Percentiles rank a stretch among this genome's conserved stretches.
Conservation (phyloP, 2,888 invertebrate species). For the Drosophila multiciliata region DNA sequence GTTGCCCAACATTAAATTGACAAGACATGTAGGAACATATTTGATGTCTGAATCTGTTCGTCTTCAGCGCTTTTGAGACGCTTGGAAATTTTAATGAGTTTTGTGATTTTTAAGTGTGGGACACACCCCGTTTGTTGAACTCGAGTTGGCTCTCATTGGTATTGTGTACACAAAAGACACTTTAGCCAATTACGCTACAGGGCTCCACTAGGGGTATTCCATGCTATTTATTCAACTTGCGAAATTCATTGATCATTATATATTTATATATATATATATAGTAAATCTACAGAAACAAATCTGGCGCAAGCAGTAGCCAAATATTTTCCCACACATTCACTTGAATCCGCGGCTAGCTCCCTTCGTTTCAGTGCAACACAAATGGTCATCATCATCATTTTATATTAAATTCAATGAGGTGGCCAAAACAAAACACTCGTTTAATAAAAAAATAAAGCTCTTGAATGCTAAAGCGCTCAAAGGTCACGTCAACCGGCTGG, state of each 20-base stretch:
- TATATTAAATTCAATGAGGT: constrained; percentile 44
- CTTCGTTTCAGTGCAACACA: constrained; percentile 29
- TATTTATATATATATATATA: neutral
- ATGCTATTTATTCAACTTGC: neutral
- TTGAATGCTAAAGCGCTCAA: constrained; percentile 66
- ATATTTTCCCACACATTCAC: constrained; percentile 49
- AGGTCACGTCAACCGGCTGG: constrained; percentile 74
- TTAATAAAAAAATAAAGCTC: constrained; percentile 22
- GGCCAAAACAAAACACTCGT: constrained; percentile 25
- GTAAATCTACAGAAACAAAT: no score
- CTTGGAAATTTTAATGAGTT: constrained; percentile 39
- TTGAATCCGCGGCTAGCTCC: constrained; percentile 2
- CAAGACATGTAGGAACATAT: constrained; percentile 16
- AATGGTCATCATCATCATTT: constrained; percentile 31
- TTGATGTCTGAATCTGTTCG: neutral
- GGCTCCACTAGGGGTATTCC: neutral
- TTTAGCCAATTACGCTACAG: neutral
- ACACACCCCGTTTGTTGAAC: constrained; percentile 63
- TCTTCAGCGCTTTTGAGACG: constrained; percentile 17
- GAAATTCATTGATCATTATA: neutral
- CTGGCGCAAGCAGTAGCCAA: neutral
- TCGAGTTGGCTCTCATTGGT: constrained; percentile 18
- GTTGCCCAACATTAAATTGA: constrained; percentile 21
- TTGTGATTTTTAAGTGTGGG: constrained; percentile 25
- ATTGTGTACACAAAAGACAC: constrained; percentile 9